Percentiles rank a stretch among this genome's conserved stretches.
Evolutionary conservation across 1,140 invertebrate genomes (phyloP).

Genomic region (Tetramorium simillimum): DNA sequence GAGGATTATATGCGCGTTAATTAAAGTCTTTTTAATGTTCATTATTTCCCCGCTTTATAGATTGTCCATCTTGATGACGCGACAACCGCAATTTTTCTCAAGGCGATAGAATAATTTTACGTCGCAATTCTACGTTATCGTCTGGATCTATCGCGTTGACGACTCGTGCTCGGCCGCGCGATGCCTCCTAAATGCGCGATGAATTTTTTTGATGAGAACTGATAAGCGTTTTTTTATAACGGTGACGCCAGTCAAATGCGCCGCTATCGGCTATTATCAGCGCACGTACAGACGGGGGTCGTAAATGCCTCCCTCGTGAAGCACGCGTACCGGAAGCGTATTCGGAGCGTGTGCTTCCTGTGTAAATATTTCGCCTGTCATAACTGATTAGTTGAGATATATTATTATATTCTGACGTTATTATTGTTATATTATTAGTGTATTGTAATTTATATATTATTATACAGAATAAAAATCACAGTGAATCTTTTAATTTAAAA

Average conservation of each 20-base stretch:
- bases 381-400: background rate
- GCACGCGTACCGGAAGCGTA: background rate
- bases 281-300: background rate
- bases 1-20: background rate
- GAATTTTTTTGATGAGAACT: background rate
- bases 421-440: too few species aligned
- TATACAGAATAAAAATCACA: too few species aligned
- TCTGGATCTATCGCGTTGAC: background rate
- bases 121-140: background rate
- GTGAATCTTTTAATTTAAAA: too few species aligned
- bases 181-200: too few species aligned
- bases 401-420: background rate
- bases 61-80: background rate
- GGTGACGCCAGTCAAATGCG: background rate
- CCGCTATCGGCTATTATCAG: background rate
- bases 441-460: too few species aligned
- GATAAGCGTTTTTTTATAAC: slow-evolving; percentile 7
- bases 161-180: background rate
- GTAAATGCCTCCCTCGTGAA: background rate
- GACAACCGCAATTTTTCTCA: background rate
- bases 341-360: background rate
- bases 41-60: too few species aligned
- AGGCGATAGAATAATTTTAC: background rate
- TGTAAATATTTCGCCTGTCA: background rate
- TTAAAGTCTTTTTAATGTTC: too few species aligned